Evolutionary conservation across 2,888 invertebrate genomes (phyloP).

Genomic region (Philhelius pedissequus): DNA sequence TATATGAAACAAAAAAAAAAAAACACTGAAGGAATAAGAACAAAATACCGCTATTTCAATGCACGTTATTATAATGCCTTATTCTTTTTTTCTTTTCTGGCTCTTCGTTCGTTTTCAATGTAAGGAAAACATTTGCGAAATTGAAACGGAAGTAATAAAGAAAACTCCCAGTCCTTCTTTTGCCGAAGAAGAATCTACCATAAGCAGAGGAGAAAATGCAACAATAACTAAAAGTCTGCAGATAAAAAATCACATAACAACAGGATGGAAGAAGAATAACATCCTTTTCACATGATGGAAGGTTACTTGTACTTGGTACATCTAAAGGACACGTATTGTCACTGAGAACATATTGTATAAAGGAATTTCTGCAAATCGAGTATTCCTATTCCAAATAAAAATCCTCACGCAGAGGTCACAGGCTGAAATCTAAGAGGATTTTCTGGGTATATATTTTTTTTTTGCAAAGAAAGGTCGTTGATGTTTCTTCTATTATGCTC

Average conservation of each 20-base stretch:
- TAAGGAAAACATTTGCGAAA: constrained; percentile 67
- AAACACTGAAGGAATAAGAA: constrained; percentile 13
- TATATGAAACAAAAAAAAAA: background rate
- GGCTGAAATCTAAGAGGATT: background rate
- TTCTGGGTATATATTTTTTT: too few species aligned
- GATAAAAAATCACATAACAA: constrained; percentile 55
- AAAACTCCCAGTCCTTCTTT: constrained; percentile 35
- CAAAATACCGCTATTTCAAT: constrained; percentile 59
- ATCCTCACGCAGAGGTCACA: background rate
- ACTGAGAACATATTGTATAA: too few species aligned
- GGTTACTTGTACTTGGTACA: background rate
- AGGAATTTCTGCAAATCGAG: too few species aligned
- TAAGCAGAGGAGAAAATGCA: constrained; percentile 35
- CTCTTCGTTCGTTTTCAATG: constrained; percentile 45
- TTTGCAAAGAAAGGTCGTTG: background rate
- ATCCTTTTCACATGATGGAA: constrained; percentile 13
- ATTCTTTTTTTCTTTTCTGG: background rate
- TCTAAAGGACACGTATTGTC: constrained; percentile 10
- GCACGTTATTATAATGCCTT: constrained; percentile 58
- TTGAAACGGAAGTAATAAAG: constrained; percentile 67
- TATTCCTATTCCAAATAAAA: background rate
- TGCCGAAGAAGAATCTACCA: background rate
- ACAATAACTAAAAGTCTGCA: constrained; percentile 54
- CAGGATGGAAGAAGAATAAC: constrained; percentile 41
- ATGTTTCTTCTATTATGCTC: background rate